Evolutionary conservation across 1,140 invertebrate genomes (phyloP).

Genomic region (Zaprionus ornatus): DNA sequence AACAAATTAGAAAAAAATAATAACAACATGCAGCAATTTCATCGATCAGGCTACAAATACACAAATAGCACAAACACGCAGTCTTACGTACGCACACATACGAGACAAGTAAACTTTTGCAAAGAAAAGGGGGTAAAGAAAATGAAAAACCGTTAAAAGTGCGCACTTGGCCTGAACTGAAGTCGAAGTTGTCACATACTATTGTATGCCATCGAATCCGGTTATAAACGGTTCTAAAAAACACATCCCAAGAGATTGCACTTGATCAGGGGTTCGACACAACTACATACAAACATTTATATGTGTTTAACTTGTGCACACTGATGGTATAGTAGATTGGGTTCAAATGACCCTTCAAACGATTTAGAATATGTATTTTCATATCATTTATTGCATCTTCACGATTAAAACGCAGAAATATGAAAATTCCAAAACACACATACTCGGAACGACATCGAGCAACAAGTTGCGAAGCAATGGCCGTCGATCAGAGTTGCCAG

Average conservation of each 20-base stretch:
- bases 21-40: constrained; percentile 55
- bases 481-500: constrained; percentile 73
- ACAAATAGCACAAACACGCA: constrained; percentile 18
- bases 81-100: constrained; percentile 6
- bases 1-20: constrained; percentile 36
- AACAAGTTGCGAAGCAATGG: constrained; percentile 79
- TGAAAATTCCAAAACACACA: constrained; percentile 49
- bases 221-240: constrained; percentile 67
- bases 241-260: constrained; percentile 57
- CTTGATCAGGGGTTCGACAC: constrained; percentile 37
- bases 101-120: not conserved
- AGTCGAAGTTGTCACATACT: constrained; percentile 50
- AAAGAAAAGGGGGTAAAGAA: constrained; percentile 13
- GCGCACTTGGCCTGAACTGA: constrained; percentile 35
- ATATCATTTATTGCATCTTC: constrained; percentile 33
- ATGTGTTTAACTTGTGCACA: not conserved
- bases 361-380: constrained; percentile 6
- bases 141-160: constrained; percentile 59
- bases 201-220: constrained; percentile 62
- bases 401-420: constrained; percentile 49
- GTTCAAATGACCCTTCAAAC: not conserved
- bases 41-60: constrained; percentile 42
- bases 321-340: not conserved
- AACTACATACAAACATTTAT: not conserved
- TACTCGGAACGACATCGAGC: constrained; percentile 52